A percentile compares a stretch with the other conserved stretches of the same genome.
phyloP scores from a whole-genome alignment of 2,797 vertebrate species.

The Cyclopterus lumpus region DNA sequence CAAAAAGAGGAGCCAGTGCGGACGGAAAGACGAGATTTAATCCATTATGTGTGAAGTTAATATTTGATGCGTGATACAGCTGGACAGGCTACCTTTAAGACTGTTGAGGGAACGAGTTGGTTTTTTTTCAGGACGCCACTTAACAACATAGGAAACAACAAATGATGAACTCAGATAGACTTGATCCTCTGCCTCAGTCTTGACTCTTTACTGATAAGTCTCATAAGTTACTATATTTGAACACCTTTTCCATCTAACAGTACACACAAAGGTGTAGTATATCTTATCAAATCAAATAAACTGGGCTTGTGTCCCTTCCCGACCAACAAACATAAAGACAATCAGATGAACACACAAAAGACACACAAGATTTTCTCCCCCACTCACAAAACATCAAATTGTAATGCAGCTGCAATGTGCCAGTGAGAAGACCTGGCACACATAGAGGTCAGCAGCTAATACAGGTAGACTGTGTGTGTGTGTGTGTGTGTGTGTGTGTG shows the following conservation, averaged over 20 bases:
- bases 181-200: neutral
- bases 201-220: neutral
- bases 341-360: constrained; percentile 22
- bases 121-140: neutral
- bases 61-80: constrained; percentile 32
- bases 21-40: constrained; percentile 6
- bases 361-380: constrained; percentile 19
- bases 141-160: constrained; percentile 17
- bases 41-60: constrained; percentile 24
- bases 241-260: neutral
- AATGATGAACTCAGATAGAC: neutral
- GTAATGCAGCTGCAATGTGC: constrained; percentile 59
- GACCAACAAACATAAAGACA: constrained; percentile 12
- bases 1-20: neutral
- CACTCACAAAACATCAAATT: constrained; percentile 69
- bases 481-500: constrained; percentile 31
- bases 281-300: neutral
- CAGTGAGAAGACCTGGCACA: constrained; percentile 64
- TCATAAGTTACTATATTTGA: neutral
- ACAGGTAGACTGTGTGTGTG: constrained; percentile 58
- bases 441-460: constrained; percentile 75
- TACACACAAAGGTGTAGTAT: neutral
- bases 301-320: neutral
- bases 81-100: neutral
- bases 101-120: neutral